Evolutionary conservation across 2,888 invertebrate genomes (phyloP), one percentile per base, ranked within the genome.

Genomic region (Apodemia duryi): DNA sequence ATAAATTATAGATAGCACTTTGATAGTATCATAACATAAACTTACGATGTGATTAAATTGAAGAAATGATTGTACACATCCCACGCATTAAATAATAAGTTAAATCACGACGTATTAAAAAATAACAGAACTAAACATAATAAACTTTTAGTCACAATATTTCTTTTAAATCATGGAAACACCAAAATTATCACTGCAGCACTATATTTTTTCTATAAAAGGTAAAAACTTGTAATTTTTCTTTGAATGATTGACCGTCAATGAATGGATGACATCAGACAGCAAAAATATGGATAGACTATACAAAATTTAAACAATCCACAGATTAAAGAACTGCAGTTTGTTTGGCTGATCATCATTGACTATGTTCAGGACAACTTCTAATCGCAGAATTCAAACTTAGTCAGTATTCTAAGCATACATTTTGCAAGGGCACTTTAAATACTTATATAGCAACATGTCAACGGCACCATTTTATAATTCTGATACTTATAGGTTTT

Each of bases 71-170:
- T 77, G 77, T 79, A 78, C 79, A 82, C 86, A 84, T 81, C 91
- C 90, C 87, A 91, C 90, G 86, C 89, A 85, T 77, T 75, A 82
- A 82, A 77, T 79, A 78, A 77, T 73, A 77, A 81, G 81, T 67
- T 64, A 61, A 61, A 60, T 52, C 62, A 63, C 65, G 65, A 66
- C 57, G 57, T 61, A 62, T 64, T 43, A 60, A 11, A 49, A 38
- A 62, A 51, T 21, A 46, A 29, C 32, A 4, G n/a, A n/a, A 28
- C 11, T 9, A 21, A 51, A 41, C 38, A 63, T 63, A 41, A 54
- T 54, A 38, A 10, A 57, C 57, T 57, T 57, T 57, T 57, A 32
- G 11, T 32, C 10, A 57, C 13, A 29, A 32, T 57, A 57, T n/a
- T 6, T 32, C 32, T 32, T 13, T 6, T 11, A 6, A 57, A 57